A percentile compares a stretch with the other conserved stretches of the same genome.
phyloP scores from a whole-genome alignment of 2,888 invertebrate genomes.

The Dicyrtomina minuta region DNA sequence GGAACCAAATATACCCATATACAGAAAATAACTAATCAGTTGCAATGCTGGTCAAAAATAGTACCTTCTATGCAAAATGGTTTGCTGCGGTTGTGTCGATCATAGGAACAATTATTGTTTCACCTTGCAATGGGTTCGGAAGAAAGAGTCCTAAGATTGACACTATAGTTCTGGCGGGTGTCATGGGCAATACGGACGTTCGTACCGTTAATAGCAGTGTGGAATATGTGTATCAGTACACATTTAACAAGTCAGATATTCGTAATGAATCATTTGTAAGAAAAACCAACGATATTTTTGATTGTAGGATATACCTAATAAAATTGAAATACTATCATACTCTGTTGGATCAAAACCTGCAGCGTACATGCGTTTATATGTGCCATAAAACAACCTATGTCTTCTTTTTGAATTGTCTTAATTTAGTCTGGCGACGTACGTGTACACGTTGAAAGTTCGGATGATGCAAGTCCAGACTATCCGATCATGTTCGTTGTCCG shows the following conservation, averaged over 20 bases:
- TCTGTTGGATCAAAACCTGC: no score
- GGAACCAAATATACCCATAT: no score
- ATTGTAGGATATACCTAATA: not conserved
- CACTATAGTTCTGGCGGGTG: conserved; percentile 4
- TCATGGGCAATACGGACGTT: not conserved
- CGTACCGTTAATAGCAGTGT: conserved; percentile 12
- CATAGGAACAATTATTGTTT: not conserved
- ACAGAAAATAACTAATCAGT: no score
- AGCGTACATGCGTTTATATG: not conserved
- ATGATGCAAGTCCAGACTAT: conserved; percentile 61
- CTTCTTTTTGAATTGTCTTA: not conserved
- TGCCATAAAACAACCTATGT: not conserved
- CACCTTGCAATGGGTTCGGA: not conserved
- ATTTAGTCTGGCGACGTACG: conserved; percentile 48
- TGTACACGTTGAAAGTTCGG: conserved; percentile 55
- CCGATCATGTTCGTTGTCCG: conserved; percentile 74
- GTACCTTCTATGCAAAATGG: not conserved
- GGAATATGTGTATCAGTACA: conserved; percentile 27
- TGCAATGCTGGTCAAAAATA: not conserved
- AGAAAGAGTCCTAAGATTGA: not conserved
- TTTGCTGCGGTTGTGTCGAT: not conserved
- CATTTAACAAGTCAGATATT: conserved; percentile 27
- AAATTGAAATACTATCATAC: no score
- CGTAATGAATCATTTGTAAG: conserved; percentile 30
- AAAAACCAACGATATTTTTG: no score